Base-by-base conservation (phyloP, 2,797 vertebrate species). In the Cyprinella venusta region DNA sequence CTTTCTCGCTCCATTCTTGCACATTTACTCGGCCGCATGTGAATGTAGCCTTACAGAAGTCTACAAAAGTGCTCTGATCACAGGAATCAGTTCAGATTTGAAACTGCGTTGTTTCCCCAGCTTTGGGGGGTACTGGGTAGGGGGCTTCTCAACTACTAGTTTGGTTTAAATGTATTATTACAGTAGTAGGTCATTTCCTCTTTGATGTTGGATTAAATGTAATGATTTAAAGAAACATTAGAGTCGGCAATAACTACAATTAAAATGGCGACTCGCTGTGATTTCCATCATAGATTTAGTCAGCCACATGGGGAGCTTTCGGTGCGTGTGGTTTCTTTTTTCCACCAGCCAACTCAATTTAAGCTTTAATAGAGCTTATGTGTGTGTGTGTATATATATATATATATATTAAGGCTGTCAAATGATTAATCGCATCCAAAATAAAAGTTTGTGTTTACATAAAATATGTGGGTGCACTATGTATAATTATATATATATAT, bases 81-180 rank as follows among this genome's bases (percentile, higher is more conserved):
- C 64, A 64, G 12, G 30, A 74, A 64, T 64, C 26, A 2, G 40
- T 71, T 72, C 30, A 50, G 30, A 81, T 64, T 81, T n/a, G 64
- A 45, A 42, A 72, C 26, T 18, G 40, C 40, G 38, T 81, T 65
- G 59, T 64, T 6, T 48, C 45, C 45, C 15, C 15, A 48, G 45
- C 45, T 48, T 48, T 48, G 15, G 42, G 40, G 42, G 45, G 45
- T 48, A 13, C 61, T 30, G 61, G 61, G 26, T 63, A 63, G 61
- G 76, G 30, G 26, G 33, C 16, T 21, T 71, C 50, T 88, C 81
- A 84, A 59, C 80, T 52, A 71, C 45, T 71, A 54, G 56, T 61
- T 48, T 33, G 30, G 21, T 64, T 74, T 24, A 82, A 63, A 82
- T 50, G 18, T 69, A 56, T 26, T 68, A 54, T 24, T 45, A 71